phyloP scores from a whole-genome alignment of 2,113 vertebrate species.

The Melierax canorus region DNA sequence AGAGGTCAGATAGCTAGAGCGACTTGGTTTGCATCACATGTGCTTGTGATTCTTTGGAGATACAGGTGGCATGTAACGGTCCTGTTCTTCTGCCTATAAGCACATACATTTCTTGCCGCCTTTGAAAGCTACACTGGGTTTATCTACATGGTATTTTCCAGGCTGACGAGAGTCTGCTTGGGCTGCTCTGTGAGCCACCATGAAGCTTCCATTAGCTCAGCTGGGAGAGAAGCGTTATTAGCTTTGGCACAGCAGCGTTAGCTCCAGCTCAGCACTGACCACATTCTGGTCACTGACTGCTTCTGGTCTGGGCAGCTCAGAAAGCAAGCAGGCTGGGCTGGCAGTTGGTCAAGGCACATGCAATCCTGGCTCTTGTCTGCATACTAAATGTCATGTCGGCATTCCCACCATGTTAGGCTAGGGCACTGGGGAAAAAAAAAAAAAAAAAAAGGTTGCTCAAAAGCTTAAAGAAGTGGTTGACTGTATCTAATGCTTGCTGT shows the following conservation, averaged over 20 bases:
- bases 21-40: background rate
- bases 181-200: background rate
- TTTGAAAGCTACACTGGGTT: background rate
- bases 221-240: background rate
- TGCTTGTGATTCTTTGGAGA: background rate
- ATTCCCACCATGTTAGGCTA: background rate
- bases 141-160: background rate
- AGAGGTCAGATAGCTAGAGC: background rate
- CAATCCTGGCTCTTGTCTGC: slow-evolving; percentile 2
- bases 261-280: slow-evolving; percentile 7
- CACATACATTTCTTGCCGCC: background rate
- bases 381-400: background rate
- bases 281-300: slow-evolving; percentile 22
- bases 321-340: background rate
- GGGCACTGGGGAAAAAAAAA: background rate
- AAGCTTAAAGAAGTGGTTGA: background rate
- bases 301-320: slow-evolving; percentile 27
- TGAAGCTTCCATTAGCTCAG: slow-evolving; percentile 22
- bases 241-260: background rate
- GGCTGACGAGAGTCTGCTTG: background rate
- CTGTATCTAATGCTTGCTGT: background rate
- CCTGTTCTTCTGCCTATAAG: background rate
- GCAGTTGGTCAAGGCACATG: slow-evolving; percentile 38
- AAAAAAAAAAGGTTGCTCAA: background rate
- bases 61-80: background rate